Percentiles rank a stretch among this genome's conserved stretches.
These are phyloP conservation scores for Galbula dea DNA, from an alignment of 2,113 vertebrate genomes.

Conservation along the genomic window DNA sequence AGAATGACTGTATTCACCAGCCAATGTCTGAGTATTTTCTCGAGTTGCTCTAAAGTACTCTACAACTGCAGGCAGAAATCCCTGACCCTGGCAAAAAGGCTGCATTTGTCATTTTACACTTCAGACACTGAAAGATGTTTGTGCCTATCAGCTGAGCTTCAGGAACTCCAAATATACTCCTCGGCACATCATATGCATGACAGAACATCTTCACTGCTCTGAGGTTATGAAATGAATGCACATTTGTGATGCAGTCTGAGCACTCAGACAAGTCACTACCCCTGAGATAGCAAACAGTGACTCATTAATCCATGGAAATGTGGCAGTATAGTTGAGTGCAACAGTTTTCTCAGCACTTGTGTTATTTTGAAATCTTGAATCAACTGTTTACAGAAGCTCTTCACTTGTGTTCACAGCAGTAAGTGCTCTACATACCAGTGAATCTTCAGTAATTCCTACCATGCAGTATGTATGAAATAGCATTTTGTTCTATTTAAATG, in stretches of 20 bases:
- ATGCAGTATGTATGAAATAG: background rate
- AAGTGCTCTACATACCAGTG: slow-evolving; percentile 25
- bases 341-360: slow-evolving; percentile 14
- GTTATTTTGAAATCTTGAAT: slow-evolving; percentile 32
- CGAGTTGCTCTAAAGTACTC: background rate
- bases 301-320: slow-evolving; percentile 10
- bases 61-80: background rate
- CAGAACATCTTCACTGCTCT: background rate
- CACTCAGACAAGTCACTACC: background rate
- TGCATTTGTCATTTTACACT: background rate
- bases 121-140: background rate
- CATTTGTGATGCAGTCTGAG: background rate
- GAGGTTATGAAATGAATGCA: slow-evolving; percentile 5
- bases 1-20: background rate
- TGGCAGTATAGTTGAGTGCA: background rate
- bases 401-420: slow-evolving; percentile 45
- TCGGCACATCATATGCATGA: background rate
- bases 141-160: background rate
- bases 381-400: slow-evolving; percentile 60
- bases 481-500: background rate
- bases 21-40: background rate
- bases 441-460: background rate
- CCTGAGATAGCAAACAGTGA: slow-evolving; percentile 1
- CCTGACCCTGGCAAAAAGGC: background rate
- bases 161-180: background rate